Base-by-base conservation (phyloP, 2,888 invertebrate species). In the Chymomyza fuscimana region DNA sequence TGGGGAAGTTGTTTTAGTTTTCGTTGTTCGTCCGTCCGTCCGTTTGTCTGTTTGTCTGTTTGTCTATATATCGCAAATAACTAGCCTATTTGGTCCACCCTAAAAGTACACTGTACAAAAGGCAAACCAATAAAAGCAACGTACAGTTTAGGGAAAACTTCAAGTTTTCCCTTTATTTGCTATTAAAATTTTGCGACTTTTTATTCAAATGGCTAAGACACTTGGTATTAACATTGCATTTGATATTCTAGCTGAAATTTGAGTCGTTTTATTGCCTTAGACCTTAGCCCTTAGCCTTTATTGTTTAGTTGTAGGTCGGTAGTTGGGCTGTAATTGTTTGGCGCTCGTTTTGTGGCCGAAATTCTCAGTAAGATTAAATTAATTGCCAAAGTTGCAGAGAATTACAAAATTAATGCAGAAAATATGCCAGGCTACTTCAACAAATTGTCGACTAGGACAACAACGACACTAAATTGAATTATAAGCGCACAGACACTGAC, bases 381-480 rank as follows among this genome's bases (percentile, higher is more conserved):
- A 84, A 86, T 86, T 86, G 79, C 69, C 72, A 72, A 71, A 69
- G 65, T 76, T 62, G 68, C 51, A 25, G 54, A 36, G 52, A 65
- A 63, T 65, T 67, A 66, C 69, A 70, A 74, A 76, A 73, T 77
- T 76, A 80, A 77, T 76, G 69, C 65, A 65, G 56, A 59, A 76
- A 83, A 79, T 80, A 72, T 76, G 76, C 68, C 40, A 46, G 12
- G 40, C 40, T 68, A 72, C 70, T 78, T 79, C 75, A 65, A 63
- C 62, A 83, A 74, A 69, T 82, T 76, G 75, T 77, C 63, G 70
- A 65, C 65, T 70, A 71, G 65, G 61, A 65, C 64, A 66, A 68
- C 75, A 70, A 67, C 59, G 56, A 69, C 69, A 66, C 54, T 65
- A 82, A 86, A 85, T 86, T 81, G 74, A 85, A 82, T 87, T 85